A percentile compares a stretch with the other conserved stretches of the same genome.
phyloP scores from a whole-genome alignment of 2,113 vertebrate genomes.

The Hucho hucho region DNA sequence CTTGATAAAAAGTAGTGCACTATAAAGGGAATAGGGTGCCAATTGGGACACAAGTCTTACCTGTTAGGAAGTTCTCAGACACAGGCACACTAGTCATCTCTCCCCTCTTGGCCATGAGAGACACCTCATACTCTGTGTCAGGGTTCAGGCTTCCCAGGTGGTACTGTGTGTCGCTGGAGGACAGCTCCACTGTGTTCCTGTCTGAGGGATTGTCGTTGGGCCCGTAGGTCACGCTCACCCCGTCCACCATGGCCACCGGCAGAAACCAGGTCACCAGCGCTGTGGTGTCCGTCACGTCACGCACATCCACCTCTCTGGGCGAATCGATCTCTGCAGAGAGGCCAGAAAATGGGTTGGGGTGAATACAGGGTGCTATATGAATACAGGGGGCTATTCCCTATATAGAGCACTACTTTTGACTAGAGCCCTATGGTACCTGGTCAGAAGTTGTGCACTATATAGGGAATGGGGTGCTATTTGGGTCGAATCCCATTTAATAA shows the following conservation, averaged over 20 bases:
- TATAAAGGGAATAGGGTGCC: too few relatives aligned
- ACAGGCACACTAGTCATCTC: constrained; percentile 81
- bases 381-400: neutral
- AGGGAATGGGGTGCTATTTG: too few relatives aligned
- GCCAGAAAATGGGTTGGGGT: neutral
- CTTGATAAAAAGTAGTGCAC: too few relatives aligned
- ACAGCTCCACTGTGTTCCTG: constrained; percentile 80
- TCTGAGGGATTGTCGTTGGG: constrained; percentile 76
- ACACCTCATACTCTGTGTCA: constrained; percentile 89
- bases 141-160: constrained; percentile 85
- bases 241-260: constrained; percentile 86
- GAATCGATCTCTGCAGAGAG: constrained; percentile 82
- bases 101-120: constrained; percentile 78
- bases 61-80: constrained; percentile 86
- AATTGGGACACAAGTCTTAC: constrained; percentile 52
- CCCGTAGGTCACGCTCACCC: constrained; percentile 82
- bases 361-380: neutral
- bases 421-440: too few relatives aligned
- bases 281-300: constrained; percentile 89
- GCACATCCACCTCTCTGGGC: constrained; percentile 88
- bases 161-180: constrained; percentile 85
- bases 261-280: constrained; percentile 92
- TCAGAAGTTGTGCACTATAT: too few relatives aligned
- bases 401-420: too few relatives aligned
- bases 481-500: too few relatives aligned